Evolutionary conservation across 2,888 invertebrate genomes (phyloP).

Genomic region (Brachyptera risi): DNA sequence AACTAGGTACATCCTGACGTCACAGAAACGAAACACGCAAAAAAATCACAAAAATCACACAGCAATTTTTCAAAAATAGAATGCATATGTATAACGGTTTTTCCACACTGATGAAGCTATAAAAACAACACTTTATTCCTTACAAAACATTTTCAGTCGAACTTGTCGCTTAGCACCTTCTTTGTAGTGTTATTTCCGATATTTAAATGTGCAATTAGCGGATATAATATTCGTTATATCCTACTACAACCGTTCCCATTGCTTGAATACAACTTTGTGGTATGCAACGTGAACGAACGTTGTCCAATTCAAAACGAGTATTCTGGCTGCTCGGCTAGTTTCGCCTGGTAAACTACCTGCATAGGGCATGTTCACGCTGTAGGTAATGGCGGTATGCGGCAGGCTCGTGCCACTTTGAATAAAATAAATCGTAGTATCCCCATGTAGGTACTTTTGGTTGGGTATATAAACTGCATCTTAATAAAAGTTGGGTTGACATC

Average conservation of each 20-base stretch:
- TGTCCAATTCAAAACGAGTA: conserved; percentile 11
- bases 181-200: too few species aligned
- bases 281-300: conserved; percentile 1
- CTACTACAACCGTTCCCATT: conserved; percentile 8
- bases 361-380: conserved; percentile 2
- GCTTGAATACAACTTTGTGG: neutral
- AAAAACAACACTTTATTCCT: neutral
- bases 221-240: neutral
- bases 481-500: too few species aligned
- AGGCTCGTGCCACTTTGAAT: conserved; percentile 2
- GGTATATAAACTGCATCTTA: too few species aligned
- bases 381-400: neutral
- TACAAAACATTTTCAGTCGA: too few species aligned
- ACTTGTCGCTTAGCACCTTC: too few species aligned
- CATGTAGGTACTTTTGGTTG: too few species aligned
- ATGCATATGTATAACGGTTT: neutral
- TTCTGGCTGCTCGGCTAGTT: conserved; percentile 2
- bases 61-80: neutral
- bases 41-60: neutral
- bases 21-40: neutral
- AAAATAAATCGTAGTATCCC: too few species aligned
- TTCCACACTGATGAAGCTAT: neutral
- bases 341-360: neutral
- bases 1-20: neutral
- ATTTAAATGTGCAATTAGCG: too few species aligned